Evolutionary conservation across 2,797 vertebrate species (phyloP).

Genomic region (Sebastes minor): DNA sequence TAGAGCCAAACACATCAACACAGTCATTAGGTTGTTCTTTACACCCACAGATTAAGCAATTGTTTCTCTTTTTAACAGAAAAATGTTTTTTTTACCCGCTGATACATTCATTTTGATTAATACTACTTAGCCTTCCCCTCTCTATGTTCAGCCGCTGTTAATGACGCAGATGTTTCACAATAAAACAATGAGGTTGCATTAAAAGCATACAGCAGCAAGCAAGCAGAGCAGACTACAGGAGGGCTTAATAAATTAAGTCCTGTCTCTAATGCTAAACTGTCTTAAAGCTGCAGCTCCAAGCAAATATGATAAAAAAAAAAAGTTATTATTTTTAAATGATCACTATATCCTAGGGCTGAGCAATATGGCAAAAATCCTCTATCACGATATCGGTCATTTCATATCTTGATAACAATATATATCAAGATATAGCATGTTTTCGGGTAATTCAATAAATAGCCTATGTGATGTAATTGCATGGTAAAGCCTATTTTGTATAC

Average conservation of each 20-base stretch:
- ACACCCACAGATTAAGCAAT: background rate
- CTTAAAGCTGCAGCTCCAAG: background rate
- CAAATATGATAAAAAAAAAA: no score
- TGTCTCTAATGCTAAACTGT: background rate
- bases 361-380: no score
- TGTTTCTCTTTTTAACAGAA: background rate
- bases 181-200: background rate
- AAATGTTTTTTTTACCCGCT: background rate
- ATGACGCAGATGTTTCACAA: background rate
- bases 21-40: background rate
- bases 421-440: no score
- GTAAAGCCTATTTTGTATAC: no score
- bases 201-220: background rate
- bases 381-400: no score
- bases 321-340: no score
- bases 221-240: background rate
- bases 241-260: background rate
- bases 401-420: no score
- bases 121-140: background rate
- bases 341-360: no score
- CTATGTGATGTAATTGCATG: no score
- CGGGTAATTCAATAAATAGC: no score
- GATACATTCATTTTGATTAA: background rate
- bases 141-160: background rate
- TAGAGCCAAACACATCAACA: conserved; percentile 5